Evolutionary conservation across 1,140 invertebrate species (phyloP).

Genomic region (Nephila pilipes): DNA sequence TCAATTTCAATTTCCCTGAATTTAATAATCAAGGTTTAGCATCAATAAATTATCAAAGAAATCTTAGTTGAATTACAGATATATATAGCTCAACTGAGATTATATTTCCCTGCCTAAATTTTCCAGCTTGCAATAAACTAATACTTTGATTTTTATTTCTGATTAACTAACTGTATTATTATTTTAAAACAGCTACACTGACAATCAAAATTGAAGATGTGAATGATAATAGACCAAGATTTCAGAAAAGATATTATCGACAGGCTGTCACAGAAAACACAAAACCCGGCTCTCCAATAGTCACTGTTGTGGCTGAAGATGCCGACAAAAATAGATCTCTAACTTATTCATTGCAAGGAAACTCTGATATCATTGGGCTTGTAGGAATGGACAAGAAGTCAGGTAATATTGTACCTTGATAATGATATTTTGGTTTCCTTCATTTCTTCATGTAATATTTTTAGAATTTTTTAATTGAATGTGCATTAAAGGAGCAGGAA

Average conservation of each 20-base stretch:
- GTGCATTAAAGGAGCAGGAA: too few species aligned
- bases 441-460: background rate
- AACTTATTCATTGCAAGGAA: conserved; percentile 89
- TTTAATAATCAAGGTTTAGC: too few species aligned
- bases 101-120: too few species aligned
- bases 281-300: conserved; percentile 90
- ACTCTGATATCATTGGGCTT: conserved; percentile 83
- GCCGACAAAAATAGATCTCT: conserved; percentile 93
- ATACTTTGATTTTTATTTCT: background rate
- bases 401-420: conserved; percentile 60
- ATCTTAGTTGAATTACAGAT: too few species aligned
- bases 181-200: conserved; percentile 84
- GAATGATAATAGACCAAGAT: conserved; percentile 95
- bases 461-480: too few species aligned
- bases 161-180: background rate
- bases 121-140: background rate
- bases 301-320: conserved; percentile 91
- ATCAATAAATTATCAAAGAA: too few species aligned
- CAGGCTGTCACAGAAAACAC: conserved; percentile 93
- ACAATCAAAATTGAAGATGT: conserved; percentile 89
- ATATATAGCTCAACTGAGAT: too few species aligned
- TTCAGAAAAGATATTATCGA: conserved; percentile 89
- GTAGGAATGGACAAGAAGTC: conserved; percentile 87
- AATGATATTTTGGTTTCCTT: background rate
- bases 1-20: too few species aligned